Evolutionary conservation across 30 jellyfish, hydroid and myxozoan species (phyloP).

Genomic region (Hydractinia echinata): DNA sequence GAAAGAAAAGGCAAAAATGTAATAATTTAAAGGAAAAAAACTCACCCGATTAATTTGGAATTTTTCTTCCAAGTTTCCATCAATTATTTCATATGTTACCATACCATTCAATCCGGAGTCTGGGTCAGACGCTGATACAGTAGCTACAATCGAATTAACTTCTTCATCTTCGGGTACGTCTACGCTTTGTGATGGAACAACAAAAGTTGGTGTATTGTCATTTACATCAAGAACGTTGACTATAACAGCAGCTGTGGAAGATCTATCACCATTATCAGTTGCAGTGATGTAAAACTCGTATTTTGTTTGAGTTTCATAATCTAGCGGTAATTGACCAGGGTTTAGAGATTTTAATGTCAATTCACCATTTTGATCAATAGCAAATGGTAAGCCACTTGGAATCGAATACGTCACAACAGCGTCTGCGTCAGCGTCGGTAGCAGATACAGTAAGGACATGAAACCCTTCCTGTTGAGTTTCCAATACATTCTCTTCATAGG

Average conservation of each 20-base stretch:
- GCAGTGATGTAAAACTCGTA: slow-evolving; percentile 4
- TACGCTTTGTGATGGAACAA: not conserved
- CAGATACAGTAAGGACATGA: slow-evolving; percentile 51
- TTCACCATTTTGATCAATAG: not conserved
- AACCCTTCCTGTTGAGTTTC: slow-evolving; percentile 53
- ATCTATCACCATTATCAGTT: not conserved
- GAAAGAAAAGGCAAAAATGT: not conserved
- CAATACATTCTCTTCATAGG: slow-evolving; percentile 10
- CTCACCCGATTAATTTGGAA: slow-evolving; percentile 41
- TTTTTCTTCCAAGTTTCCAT: slow-evolving; percentile 39
- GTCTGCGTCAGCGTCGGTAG: slow-evolving; percentile 56
- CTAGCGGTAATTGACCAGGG: not conserved
- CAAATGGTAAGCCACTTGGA: slow-evolving; percentile 7
- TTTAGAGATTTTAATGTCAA: not conserved
- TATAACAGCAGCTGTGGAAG: slow-evolving; percentile 15
- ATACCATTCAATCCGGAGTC: slow-evolving; percentile 73
- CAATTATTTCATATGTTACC: slow-evolving; percentile 38
- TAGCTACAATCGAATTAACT: not conserved
- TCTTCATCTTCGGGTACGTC: not conserved
- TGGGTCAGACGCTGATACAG: slow-evolving; percentile 55
- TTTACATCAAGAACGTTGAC: slow-evolving; percentile 53
- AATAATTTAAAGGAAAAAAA: slow-evolving; percentile 2
- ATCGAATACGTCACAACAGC: not conserved
- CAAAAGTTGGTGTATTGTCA: slow-evolving; percentile 66
- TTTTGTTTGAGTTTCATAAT: slow-evolving; percentile 10